These are phyloP conservation scores for Phrynocephalus forsythii DNA, from an alignment of 2,797 vertebrate genomes.

Conservation along the genomic window DNA sequence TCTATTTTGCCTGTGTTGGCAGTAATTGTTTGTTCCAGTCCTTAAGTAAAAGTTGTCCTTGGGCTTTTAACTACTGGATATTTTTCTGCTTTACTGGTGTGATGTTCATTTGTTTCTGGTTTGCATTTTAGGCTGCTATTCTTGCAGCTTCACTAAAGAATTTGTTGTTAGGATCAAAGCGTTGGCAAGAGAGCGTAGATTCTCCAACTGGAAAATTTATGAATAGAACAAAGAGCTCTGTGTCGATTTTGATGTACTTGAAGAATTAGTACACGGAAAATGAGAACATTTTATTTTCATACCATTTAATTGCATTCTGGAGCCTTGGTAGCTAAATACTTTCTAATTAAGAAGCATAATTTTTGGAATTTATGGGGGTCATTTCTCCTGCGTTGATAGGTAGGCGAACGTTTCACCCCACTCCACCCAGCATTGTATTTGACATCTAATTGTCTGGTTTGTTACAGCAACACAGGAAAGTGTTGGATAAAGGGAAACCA, in stretches of 20 bases:
- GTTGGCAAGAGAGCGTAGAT: not conserved
- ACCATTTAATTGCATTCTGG: no score
- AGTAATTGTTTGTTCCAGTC: not conserved
- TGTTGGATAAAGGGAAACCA: constrained; percentile 99
- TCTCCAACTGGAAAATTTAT: not conserved
- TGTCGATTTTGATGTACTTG: no score
- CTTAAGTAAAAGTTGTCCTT: not conserved
- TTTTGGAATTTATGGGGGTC: not conserved
- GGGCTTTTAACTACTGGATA: not conserved
- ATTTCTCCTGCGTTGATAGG: not conserved
- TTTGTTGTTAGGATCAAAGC: not conserved
- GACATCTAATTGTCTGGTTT: constrained; percentile 46
- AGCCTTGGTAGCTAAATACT: not conserved
- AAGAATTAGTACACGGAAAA: no score
- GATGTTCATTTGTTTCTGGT: not conserved
- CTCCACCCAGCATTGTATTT: not conserved
- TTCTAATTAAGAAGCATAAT: not conserved
- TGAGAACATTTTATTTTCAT: no score
- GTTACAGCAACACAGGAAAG: constrained; percentile 98
- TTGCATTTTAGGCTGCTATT: not conserved
- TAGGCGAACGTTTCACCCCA: not conserved
- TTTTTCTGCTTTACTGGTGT: not conserved
- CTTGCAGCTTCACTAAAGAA: not conserved
- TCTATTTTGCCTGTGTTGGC: not conserved
- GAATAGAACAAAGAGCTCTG: rapidly evolving